Base-by-base conservation (phyloP, 2,888 invertebrate species). In the Deilephila elpenor region DNA sequence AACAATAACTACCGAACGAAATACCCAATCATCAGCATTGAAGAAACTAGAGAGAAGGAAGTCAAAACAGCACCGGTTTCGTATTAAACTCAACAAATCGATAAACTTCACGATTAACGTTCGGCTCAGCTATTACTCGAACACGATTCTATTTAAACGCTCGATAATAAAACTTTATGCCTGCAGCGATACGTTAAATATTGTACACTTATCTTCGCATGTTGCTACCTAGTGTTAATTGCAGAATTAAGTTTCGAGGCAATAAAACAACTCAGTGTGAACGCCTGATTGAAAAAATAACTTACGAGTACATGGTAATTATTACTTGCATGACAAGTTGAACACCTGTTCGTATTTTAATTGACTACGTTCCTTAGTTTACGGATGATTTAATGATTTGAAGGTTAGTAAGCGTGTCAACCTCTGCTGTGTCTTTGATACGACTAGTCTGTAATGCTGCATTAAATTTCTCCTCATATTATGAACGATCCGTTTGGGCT, bases 121-220 rank as follows among this genome's bases (percentile, higher is more conserved):
- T 76, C 76, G 77, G n/a, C 75, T 59, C 44, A 73, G 44, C 73
- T 77, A 83, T 78, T 78, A 78, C 74, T 74, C 62, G 74, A 77
- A 74, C 83, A 84, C 82, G 83, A 84, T 82, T 82, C 80, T 76
- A 82, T 84, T 83, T 78, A 74, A 77, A 61, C 73, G 74, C 61
- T 61, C 75, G 75, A 78, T 77, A 76, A 73, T 81, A 75, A 77
- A 80, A 74, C 74, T 73, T 29, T 34, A 71, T 34, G 73, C 73
- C 72, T 53, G 59, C 70, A 78, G 71, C 51, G 70, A 59, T 70
- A 75, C 74, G 73, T 77, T 76, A 76, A 75, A 72, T 64, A 59
- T 61, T 73, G 67, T 17, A 71, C 72, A 67, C 70, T 67, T 34
- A 62, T 62, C 62, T 62, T 64, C 56, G 56, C 56, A 19, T 59